These are phyloP conservation scores for Peromyscus maniculatus DNA, from an alignment of 2,113 vertebrate species.

Conservation along the genomic window DNA sequence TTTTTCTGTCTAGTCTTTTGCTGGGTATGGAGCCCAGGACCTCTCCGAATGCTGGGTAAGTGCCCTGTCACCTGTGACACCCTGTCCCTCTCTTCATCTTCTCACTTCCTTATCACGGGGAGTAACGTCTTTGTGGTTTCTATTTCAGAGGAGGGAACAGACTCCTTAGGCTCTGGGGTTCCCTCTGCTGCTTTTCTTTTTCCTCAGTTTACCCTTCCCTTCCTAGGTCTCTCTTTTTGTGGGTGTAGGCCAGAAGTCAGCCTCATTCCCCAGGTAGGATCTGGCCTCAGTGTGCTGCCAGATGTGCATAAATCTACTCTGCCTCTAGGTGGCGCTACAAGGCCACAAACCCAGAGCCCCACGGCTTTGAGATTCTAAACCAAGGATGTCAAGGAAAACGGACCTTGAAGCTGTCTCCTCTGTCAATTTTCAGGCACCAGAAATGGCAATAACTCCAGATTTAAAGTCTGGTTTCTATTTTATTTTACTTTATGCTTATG, in stretches of 20 bases:
- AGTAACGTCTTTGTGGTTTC: not conserved
- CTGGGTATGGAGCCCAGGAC: not conserved
- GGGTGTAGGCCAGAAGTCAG: not conserved
- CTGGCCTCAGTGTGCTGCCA: too few relatives aligned
- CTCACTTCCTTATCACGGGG: not conserved
- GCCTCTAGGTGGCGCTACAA: slow-evolving; percentile 7
- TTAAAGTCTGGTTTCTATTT: not conserved
- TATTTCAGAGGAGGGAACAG: too few relatives aligned
- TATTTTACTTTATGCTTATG: not conserved
- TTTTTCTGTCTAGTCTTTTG: not conserved
- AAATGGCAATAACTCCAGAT: not conserved
- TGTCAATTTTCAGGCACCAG: not conserved
- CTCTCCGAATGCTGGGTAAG: not conserved
- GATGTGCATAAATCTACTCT: not conserved
- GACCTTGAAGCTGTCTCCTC: not conserved
- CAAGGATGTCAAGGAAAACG: not conserved
- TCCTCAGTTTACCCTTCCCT: not conserved
- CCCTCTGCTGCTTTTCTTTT: not conserved
- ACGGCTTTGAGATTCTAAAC: not conserved
- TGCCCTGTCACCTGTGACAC: not conserved
- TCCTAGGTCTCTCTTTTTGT: not conserved
- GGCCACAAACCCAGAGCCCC: not conserved
- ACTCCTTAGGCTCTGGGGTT: not conserved
- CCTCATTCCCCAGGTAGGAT: not conserved
- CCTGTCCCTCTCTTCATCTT: not conserved